Evolutionary conservation across 2,888 invertebrate genomes (phyloP).

Genomic region (Itoplectis maculator): DNA sequence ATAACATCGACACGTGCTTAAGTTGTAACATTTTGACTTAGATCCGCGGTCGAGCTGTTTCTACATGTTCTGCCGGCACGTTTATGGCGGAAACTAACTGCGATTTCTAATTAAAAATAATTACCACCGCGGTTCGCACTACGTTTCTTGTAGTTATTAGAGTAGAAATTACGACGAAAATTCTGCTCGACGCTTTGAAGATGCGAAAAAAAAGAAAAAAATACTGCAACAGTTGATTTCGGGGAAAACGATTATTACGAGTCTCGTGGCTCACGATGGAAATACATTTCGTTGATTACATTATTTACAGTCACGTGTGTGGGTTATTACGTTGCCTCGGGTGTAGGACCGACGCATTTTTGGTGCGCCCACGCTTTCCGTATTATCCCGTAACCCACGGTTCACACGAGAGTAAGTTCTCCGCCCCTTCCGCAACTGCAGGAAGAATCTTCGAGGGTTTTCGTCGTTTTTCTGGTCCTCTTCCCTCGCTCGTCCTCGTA

Average conservation of each 20-base stretch:
- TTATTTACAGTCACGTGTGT: constrained; percentile 65
- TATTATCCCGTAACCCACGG: constrained; percentile 52
- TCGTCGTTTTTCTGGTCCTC: neutral
- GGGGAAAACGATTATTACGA: neutral
- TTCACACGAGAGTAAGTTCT: constrained; percentile 41
- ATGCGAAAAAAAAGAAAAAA: no score
- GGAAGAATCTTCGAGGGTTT: constrained; percentile 20
- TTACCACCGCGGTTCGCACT: constrained; percentile 4
- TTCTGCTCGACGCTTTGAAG: neutral
- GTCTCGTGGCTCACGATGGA: constrained; percentile 40
- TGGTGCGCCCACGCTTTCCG: constrained; percentile 63
- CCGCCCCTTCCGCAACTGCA: constrained; percentile 30
- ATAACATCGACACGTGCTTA: neutral
- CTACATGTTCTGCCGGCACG: neutral
- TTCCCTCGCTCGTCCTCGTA: constrained; percentile 52
- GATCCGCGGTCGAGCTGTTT: neutral
- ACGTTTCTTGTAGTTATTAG: neutral
- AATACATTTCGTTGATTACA: constrained; percentile 68
- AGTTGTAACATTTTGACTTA: neutral
- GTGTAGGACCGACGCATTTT: constrained; percentile 58
- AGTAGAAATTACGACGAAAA: neutral
- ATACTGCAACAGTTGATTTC: neutral
- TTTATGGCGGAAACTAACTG: neutral
- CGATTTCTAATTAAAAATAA: constrained; percentile 33
- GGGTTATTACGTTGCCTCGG: constrained; percentile 59